Base-by-base conservation (phyloP, 2,888 invertebrate genomes). In the Drosophila robusta region DNA sequence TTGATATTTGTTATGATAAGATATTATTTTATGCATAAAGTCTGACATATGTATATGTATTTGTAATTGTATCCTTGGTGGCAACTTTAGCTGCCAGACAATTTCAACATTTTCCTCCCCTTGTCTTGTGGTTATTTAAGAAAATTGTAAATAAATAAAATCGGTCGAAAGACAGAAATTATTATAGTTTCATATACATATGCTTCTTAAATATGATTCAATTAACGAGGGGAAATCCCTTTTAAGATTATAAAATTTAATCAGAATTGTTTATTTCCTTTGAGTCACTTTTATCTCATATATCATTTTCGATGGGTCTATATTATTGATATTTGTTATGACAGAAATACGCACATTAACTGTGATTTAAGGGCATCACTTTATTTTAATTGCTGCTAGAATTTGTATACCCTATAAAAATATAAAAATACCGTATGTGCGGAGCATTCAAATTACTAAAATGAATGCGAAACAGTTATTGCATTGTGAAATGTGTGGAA, bases 381-480 rank as follows among this genome's bases (percentile, higher is more conserved):
- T 8, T 9, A 32, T 32, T 9, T 32, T 9, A 32, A 32, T 32
- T 8, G 29, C 29, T 32, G 32, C 32, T 32, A 6, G 5, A 2
- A 26, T 14, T 16, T 9, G 1, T 32, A 8, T 18, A 41, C 18
- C 41, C 11, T 18, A 5, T 22, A 5, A 32, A 45, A 18, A 5
- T 4, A 24, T 3, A 6, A 8, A 47, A 16, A 34, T 24, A 49
- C 14, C 14, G 4, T 12, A 34, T 24, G 7, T 24, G 38, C 5
- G 18, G 11, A 24, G 26, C 47, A 24, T 54, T 36, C 29, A 58
- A 70, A 69, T 9, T 29, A 9, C 5, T 29, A 29, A 29, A 29
- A 39, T 22, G 16, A 72, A 73, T 74, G 80, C 86, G 66, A 60
- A 77, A 84, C 45, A 52, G 57, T 38, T 56, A 66, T 82, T 70